Conservation (phyloP, 37 sponge, comb jelly and placozoan species). For the Halisarca cf. caerulea region DNA sequence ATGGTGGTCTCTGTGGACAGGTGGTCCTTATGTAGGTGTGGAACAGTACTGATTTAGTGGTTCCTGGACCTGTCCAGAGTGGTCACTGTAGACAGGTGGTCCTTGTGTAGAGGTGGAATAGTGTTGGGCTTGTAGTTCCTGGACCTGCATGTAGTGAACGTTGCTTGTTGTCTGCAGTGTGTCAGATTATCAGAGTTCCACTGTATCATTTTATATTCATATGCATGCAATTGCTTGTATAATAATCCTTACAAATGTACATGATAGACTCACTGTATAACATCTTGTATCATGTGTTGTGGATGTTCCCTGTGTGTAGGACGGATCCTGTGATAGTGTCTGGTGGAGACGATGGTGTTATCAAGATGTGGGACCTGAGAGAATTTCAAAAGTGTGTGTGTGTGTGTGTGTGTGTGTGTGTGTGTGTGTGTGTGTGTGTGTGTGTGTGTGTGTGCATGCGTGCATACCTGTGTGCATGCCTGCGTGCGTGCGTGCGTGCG, state of each 20-base stretch:
- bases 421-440: constrained; percentile 24
- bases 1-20: no score
- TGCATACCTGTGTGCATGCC: background rate
- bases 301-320: background rate
- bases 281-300: no score
- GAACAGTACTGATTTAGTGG: no score
- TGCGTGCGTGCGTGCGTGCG: background rate
- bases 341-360: constrained; percentile 94
- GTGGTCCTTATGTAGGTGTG: no score
- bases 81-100: background rate
- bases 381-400: constrained; percentile 70
- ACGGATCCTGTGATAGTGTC: constrained; percentile 85
- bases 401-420: constrained; percentile 27
- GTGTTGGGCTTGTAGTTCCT: background rate
- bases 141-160: no score
- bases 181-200: no score
- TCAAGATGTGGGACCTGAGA: constrained; percentile 97
- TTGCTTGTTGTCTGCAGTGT: no score
- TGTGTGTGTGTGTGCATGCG: constrained; percentile 17
- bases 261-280: no score
- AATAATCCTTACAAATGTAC: no score
- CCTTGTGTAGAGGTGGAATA: background rate
- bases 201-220: background rate
- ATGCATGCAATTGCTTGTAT: background rate
- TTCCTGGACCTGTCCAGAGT: no score